A percentile compares a stretch with the other conserved stretches of the same genome.
Evolutionary conservation across 1,140 invertebrate genomes (phyloP).

Genomic region (Drosophila auraria): DNA sequence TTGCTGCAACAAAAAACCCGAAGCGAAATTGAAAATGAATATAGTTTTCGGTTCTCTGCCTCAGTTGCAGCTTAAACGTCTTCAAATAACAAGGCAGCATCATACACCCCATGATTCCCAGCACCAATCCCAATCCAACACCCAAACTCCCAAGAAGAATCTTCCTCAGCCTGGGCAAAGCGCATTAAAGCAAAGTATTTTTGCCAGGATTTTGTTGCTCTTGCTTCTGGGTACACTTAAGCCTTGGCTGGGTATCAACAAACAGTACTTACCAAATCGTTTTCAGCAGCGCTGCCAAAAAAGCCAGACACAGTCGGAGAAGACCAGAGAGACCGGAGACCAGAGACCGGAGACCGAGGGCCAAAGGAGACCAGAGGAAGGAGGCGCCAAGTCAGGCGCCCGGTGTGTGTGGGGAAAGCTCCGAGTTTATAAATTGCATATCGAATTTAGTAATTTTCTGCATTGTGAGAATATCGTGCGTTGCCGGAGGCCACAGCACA

Average conservation of each 20-base stretch:
- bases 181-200: conserved; percentile 76
- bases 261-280: conserved; percentile 73
- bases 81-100: conserved; percentile 57
- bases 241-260: conserved; percentile 75
- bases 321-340: neutral
- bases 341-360: neutral
- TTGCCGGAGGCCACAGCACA: conserved; percentile 50
- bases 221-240: conserved; percentile 70
- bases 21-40: conserved; percentile 55
- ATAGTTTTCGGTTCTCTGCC: conserved; percentile 31
- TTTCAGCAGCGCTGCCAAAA: conserved; percentile 64
- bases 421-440: conserved; percentile 77
- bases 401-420: neutral
- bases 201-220: conserved; percentile 62
- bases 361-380: neutral
- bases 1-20: conserved; percentile 8
- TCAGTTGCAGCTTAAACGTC: conserved; percentile 56
- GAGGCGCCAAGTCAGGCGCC: neutral
- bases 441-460: conserved; percentile 79
- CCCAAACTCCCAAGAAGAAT: neutral
- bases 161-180: conserved; percentile 42
- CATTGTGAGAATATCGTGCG: conserved; percentile 71
- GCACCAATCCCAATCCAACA: neutral
- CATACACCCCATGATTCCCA: conserved; percentile 11
- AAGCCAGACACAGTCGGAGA: conserved; percentile 43